Percentiles rank a stretch among this genome's conserved stretches.
phyloP scores from a whole-genome alignment of 2,113 vertebrate species.

The Crotalus viridis region DNA sequence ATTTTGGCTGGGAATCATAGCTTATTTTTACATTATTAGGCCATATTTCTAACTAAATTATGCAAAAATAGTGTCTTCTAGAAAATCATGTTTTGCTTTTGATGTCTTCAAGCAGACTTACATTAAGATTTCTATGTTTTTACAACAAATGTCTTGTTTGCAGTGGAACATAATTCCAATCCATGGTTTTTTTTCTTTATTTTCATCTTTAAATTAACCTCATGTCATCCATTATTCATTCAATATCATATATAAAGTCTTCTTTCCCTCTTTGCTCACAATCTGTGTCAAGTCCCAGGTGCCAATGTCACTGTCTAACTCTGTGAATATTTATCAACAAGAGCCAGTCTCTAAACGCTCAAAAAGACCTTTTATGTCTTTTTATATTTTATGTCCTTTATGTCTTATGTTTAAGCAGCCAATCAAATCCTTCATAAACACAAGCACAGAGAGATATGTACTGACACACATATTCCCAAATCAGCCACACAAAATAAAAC shows the following conservation, averaged over 20 bases:
- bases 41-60: background rate
- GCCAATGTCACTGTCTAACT: conserved; percentile 1
- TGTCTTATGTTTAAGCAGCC: background rate
- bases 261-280: background rate
- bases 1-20: background rate
- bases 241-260: background rate
- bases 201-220: conserved; percentile 15
- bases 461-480: background rate
- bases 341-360: background rate
- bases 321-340: conserved; percentile 5
- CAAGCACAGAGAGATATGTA: background rate
- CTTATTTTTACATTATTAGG: background rate
- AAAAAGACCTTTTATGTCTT: background rate
- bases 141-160: background rate
- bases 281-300: conserved; percentile 23
- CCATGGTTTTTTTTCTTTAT: background rate
- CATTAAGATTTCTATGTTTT: background rate
- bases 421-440: background rate
- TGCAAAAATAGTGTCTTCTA: background rate
- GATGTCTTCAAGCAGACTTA: background rate
- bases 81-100: background rate
- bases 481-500: background rate
- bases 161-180: background rate
- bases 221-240: conserved; percentile 12
- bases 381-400: no score